Evolutionary conservation across 1,140 invertebrate genomes (phyloP), one percentile per base, ranked within the genome.

Genomic region (Hylyphantes graminicola): DNA sequence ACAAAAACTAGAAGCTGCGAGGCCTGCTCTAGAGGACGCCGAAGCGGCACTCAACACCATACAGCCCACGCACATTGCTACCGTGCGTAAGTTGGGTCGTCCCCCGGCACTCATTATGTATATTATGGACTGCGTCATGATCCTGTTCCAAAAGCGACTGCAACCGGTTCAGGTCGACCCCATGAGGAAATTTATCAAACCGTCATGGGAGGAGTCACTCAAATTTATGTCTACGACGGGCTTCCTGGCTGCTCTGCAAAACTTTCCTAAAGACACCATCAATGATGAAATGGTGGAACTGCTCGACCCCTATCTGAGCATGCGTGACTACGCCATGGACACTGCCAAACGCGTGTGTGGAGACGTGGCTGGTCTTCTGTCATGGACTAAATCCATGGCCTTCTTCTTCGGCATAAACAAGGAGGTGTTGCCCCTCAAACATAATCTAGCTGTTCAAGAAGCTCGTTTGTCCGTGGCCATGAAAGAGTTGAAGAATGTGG

Each of bases 151-250:
- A 91, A 92, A 95, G 86, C 95, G 94, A 90, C 90, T 96, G 67
- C 93, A 96, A 89, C 92, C 95, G 0, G 92, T 96, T 7, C 93
- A 94, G 87, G 91, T 93, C 13, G 97, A 99, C 89, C 93, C 93
- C 11, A 92, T 94, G 19, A 93, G 93, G 8, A 92, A 94, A 0
- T 97, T 94, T 90, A 94, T 96, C 0, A 98, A 97, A 90, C 96
- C 97, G 19, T 98, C 96, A 0, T 98, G 97, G 97, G 92, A 93
- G 0, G 96, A 98, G 89, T 97, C 96, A 0, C 90, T 98, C n/a
- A 98, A 97, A 94, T 93, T 98, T 93, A 98, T 99, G 97, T 94
- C 97, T 0, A 96, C 95, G 87, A 95, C 96, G n/a, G 97, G 96
- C 17, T 98, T 99, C 89, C 91, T 98, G 17, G 91, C 96, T 12